A percentile compares a stretch with the other conserved stretches of the same genome.
Conservation (phyloP, 2,797 vertebrate species). For the Anniella stebbinsi region DNA sequence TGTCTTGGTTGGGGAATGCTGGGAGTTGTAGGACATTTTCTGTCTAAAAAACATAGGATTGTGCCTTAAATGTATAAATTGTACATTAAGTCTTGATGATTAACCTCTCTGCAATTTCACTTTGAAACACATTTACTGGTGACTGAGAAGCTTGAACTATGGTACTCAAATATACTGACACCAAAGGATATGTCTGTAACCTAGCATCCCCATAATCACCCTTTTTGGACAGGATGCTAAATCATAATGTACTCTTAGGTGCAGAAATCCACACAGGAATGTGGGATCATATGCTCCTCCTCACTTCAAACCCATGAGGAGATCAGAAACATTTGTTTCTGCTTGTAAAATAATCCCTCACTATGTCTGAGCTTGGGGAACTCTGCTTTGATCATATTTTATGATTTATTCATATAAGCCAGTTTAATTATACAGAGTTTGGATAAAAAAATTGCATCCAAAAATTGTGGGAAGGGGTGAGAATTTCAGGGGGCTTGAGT, state of each 20-base stretch:
- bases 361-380: background rate
- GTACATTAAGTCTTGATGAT: background rate
- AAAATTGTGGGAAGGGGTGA: no score
- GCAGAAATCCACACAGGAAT: background rate
- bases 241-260: background rate
- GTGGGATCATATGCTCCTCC: background rate
- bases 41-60: no score
- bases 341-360: background rate
- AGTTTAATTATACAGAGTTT: background rate
- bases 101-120: background rate
- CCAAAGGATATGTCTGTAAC: background rate
- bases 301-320: background rate
- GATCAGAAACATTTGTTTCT: background rate
- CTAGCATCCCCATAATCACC: background rate
- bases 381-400: background rate
- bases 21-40: no score
- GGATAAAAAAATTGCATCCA: no score
- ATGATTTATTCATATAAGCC: background rate
- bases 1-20: no score
- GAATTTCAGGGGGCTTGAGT: no score
- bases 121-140: conserved; percentile 47
- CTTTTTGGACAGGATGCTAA: background rate
- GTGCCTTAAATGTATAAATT: conserved; percentile 2
- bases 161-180: background rate
- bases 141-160: conserved; percentile 29